Percentiles rank a stretch among this genome's conserved stretches.
Evolutionary conservation across 2,113 vertebrate species (phyloP).

Genomic region (Prietella phreatophila): DNA sequence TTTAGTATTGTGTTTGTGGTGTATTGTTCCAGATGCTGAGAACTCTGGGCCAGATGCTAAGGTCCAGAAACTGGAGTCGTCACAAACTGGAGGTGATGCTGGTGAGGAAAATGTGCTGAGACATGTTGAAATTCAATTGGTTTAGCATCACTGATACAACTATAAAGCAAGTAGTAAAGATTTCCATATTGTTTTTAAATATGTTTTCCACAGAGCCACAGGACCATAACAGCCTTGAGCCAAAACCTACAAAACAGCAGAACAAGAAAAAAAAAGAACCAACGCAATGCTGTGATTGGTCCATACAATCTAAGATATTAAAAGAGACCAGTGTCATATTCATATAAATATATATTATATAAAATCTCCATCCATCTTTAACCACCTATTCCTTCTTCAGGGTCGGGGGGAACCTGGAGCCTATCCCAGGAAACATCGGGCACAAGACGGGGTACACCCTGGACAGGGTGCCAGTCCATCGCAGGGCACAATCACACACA

Average conservation of each 20-base stretch:
- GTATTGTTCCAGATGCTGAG: not conserved
- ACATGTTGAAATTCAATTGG: not conserved
- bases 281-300: constrained; percentile 16
- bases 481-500: too few species aligned
- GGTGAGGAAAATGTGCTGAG: not conserved
- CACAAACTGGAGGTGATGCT: not conserved
- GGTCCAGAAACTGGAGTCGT: not conserved
- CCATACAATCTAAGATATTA: not conserved
- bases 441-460: too few species aligned
- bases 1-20: not conserved
- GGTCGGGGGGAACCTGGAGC: too few species aligned
- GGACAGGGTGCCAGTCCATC: too few species aligned
- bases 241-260: not conserved
- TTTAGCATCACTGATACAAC: not conserved
- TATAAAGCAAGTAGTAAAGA: not conserved
- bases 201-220: constrained; percentile 6
- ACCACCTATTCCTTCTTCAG: too few species aligned
- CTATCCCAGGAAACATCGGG: too few species aligned
- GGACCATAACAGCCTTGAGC: not conserved
- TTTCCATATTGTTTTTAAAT: not conserved
- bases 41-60: not conserved
- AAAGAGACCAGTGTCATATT: not conserved
- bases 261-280: not conserved
- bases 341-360: too few species aligned
- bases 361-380: too few species aligned